These are phyloP conservation scores for Rhabdornis inornatus DNA, from an alignment of 2,113 vertebrate genomes.

Conservation along the genomic window DNA sequence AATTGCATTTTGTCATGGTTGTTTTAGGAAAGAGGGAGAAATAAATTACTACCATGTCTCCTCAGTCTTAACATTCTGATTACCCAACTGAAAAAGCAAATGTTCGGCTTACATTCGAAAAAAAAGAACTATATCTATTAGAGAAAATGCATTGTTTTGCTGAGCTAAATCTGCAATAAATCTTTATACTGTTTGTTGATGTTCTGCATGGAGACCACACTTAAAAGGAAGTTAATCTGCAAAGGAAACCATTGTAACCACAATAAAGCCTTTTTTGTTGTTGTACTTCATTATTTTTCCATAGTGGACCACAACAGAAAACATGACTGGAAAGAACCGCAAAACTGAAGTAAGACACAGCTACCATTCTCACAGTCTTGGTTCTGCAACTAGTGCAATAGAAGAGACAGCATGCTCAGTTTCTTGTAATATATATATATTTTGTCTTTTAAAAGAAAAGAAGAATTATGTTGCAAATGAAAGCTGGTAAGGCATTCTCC, in stretches of 20 bases:
- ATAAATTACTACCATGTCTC: not conserved
- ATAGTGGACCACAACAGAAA: not conserved
- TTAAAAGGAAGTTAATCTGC: conserved; percentile 19
- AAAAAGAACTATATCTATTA: not conserved
- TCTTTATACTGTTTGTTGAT: not conserved
- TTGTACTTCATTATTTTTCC: conserved; percentile 33
- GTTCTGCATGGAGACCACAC: conserved; percentile 13
- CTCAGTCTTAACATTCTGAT: not conserved
- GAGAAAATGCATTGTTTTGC: not conserved
- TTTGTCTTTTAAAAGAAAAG: not conserved
- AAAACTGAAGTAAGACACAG: not conserved
- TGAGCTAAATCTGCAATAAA: not conserved
- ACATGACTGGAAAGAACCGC: not conserved
- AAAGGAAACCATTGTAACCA: not conserved
- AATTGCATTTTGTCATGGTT: not conserved
- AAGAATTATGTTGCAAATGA: not conserved
- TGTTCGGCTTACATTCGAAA: not conserved
- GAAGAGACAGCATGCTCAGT: not conserved
- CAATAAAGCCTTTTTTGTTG: not conserved
- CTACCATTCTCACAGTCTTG: not conserved
- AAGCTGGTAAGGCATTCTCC: not conserved
- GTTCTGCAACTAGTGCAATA: not conserved
- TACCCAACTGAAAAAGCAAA: not conserved
- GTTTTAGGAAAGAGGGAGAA: not conserved
- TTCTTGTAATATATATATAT: not conserved